A percentile compares a stretch with the other conserved stretches of the same genome.
These are phyloP conservation scores for Halesus radiatus DNA, from an alignment of 1,140 invertebrate species.

Conservation along the genomic window DNA sequence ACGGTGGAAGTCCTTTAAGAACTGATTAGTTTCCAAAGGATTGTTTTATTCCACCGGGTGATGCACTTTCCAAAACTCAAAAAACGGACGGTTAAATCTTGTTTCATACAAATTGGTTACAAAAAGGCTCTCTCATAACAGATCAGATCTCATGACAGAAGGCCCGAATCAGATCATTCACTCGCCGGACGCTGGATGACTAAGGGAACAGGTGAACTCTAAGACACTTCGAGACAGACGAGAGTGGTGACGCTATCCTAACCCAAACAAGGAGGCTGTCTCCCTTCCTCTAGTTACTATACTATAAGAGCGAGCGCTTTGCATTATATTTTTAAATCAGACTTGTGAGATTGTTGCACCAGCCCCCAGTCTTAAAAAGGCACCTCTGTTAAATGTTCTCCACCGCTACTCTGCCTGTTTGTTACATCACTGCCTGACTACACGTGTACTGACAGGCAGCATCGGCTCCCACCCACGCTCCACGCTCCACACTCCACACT, in stretches of 20 bases:
- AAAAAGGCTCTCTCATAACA: too few relatives aligned
- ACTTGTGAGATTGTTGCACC: conserved; percentile 58
- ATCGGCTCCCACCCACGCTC: too few relatives aligned
- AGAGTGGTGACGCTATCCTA: conserved; percentile 20
- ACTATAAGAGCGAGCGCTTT: conserved; percentile 53
- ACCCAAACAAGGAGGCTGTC: conserved; percentile 38
- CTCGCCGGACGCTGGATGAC: not conserved
- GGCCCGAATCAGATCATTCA: not conserved
- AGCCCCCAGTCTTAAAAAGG: conserved; percentile 59
- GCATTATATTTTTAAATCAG: conserved; percentile 56
- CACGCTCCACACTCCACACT: too few relatives aligned
- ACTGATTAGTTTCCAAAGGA: too few relatives aligned
- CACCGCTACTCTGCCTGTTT: not conserved
- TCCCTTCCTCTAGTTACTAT: conserved; percentile 41
- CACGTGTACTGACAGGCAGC: not conserved
- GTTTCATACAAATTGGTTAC: conserved; percentile 23
- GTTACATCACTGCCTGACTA: not conserved
- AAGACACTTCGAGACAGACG: conserved; percentile 26
- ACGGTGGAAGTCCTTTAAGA: conserved; percentile 1
- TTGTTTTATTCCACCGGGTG: conserved; percentile 3
- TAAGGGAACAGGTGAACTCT: not conserved
- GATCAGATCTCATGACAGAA: not conserved
- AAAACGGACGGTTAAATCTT: conserved; percentile 49
- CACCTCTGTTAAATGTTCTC: conserved; percentile 58
- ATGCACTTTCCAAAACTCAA: conserved; percentile 38